Conservation (phyloP, 64 coral and sea anemone genomes). For the Pocillopora verrucosa region DNA sequence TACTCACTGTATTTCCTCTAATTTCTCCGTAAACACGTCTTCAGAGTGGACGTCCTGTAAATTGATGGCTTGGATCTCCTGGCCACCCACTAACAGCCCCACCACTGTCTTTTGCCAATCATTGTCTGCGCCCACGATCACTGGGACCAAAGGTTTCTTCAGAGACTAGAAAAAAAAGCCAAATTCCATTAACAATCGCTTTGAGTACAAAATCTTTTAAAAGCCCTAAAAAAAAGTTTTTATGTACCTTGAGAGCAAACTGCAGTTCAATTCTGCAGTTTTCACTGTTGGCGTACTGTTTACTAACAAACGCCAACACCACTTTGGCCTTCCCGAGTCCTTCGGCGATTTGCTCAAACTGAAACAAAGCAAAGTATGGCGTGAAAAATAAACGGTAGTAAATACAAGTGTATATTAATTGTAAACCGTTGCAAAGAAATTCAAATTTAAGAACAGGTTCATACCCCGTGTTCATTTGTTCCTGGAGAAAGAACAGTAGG, state of each 20-base stretch:
- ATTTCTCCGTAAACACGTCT: slow-evolving; percentile 22
- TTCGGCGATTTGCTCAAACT: slow-evolving; percentile 93
- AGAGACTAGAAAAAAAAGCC: slow-evolving; percentile 63
- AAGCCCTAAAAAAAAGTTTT: background rate
- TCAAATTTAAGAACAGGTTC: too few species aligned
- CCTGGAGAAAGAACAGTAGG: too few species aligned
- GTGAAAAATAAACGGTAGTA: background rate
- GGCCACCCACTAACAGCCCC: slow-evolving; percentile 83
- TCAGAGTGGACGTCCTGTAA: slow-evolving; percentile 59
- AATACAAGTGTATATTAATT: too few species aligned
- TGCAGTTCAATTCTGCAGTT: slow-evolving; percentile 95
- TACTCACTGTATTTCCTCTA: slow-evolving; percentile 79
- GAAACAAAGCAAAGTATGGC: background rate
- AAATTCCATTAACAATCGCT: background rate
- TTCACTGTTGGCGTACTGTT: slow-evolving; percentile 86
- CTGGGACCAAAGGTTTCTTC: slow-evolving; percentile 84
- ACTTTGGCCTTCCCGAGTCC: slow-evolving; percentile 79
- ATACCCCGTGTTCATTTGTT: too few species aligned
- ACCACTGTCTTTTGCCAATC: slow-evolving; percentile 82
- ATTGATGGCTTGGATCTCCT: slow-evolving; percentile 64
- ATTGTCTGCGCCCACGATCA: slow-evolving; percentile 82
- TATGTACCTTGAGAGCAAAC: slow-evolving; percentile 83
- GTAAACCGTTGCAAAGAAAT: too few species aligned
- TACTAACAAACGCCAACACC: slow-evolving; percentile 85
- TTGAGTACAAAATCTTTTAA: background rate